A percentile compares a stretch with the other conserved stretches of the same genome.
phyloP scores from a whole-genome alignment of 2,888 invertebrate species.

The Coleophora flavipennella region DNA sequence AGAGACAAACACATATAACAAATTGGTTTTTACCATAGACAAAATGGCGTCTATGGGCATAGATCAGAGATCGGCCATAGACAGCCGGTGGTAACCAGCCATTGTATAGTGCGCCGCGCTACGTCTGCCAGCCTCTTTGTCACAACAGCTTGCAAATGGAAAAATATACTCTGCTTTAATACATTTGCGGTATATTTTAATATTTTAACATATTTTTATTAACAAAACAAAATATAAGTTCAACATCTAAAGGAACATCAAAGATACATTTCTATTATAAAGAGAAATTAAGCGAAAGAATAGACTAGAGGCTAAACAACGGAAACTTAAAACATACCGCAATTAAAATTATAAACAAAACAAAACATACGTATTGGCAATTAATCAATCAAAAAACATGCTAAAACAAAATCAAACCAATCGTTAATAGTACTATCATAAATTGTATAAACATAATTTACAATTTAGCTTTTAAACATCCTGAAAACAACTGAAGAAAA shows the following conservation, averaged over 20 bases:
- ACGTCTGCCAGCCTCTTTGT: constrained; percentile 42
- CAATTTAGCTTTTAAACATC: too few relatives aligned
- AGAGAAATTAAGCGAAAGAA: neutral
- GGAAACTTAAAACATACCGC: neutral
- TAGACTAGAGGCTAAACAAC: neutral
- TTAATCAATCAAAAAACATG: neutral
- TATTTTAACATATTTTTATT: too few relatives aligned
- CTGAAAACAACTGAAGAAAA: too few relatives aligned
- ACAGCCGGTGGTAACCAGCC: constrained; percentile 48
- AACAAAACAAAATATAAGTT: too few relatives aligned
- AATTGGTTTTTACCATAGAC: constrained; percentile 31
- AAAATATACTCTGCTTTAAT: constrained; percentile 17
- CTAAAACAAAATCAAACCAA: neutral
- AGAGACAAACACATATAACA: too few relatives aligned
- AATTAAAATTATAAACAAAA: neutral
- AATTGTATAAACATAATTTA: too few relatives aligned
- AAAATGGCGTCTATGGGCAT: constrained; percentile 22
- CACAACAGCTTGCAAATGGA: constrained; percentile 63
- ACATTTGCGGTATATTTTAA: neutral
- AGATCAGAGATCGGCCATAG: constrained; percentile 50
- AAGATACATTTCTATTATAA: neutral
- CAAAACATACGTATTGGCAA: neutral
- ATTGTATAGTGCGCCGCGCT: constrained; percentile 55
- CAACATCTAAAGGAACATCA: too few relatives aligned
- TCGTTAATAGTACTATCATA: too few relatives aligned